phyloP scores from a whole-genome alignment of 2,797 vertebrate species.

The Heteromormyrus szaboi region DNA sequence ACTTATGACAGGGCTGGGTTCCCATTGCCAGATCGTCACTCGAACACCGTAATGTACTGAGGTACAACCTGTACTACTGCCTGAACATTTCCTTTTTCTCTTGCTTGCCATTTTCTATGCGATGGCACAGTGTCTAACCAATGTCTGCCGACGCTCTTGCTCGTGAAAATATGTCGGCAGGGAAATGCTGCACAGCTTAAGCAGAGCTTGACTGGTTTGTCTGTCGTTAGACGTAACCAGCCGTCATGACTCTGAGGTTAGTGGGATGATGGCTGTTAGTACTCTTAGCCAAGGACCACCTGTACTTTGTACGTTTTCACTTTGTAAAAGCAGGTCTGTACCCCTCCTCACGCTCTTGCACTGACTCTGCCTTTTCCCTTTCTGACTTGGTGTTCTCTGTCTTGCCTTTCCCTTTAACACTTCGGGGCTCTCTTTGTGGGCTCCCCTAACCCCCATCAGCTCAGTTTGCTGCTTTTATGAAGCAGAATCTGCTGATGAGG shows the following conservation, averaged over 20 bases:
- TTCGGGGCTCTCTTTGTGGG: neutral
- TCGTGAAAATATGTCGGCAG: neutral
- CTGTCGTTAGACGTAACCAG: neutral
- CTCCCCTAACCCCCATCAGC: slow-evolving; percentile 60
- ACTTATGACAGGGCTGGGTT: neutral
- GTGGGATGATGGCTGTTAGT: neutral
- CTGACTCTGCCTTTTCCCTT: neutral
- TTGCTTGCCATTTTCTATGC: neutral
- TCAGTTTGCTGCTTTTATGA: slow-evolving; percentile 99
- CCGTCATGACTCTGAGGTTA: neutral
- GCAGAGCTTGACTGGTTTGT: neutral
- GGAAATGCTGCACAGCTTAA: neutral
- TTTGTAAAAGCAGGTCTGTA: neutral
- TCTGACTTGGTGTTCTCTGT: slow-evolving; percentile 8
- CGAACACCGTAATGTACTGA: neutral
- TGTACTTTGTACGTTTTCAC: neutral
- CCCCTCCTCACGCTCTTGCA: neutral
- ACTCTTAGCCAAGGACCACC: neutral
- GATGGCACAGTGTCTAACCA: neutral
- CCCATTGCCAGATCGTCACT: neutral
- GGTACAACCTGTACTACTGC: neutral
- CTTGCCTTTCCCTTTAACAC: slow-evolving; percentile 20
- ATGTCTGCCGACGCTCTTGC: neutral
- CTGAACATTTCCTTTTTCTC: neutral
- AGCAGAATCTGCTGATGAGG: slow-evolving; percentile 99